Conservation (phyloP, 2,113 vertebrate genomes). For the Melanocharis versteri region DNA sequence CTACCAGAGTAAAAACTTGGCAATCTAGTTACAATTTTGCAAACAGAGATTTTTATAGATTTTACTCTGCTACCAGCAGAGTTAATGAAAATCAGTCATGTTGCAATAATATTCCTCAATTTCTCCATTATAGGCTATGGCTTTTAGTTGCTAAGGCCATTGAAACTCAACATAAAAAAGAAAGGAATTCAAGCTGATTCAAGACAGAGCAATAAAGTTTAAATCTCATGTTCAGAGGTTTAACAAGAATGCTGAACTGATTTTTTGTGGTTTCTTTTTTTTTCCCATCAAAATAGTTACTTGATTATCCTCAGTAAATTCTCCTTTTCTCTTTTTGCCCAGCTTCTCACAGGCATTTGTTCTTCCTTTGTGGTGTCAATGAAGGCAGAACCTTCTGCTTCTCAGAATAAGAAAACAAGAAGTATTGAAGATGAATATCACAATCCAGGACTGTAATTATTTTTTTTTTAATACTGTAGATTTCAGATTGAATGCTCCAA, state of each 20-base stretch:
- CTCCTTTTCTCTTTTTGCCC: background rate
- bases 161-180: background rate
- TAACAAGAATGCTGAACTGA: background rate
- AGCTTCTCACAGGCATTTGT: background rate
- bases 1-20: background rate
- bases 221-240: background rate
- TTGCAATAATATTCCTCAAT: background rate
- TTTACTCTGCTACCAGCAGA: background rate
- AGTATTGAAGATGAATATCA: background rate
- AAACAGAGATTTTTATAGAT: background rate
- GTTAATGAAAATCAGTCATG: background rate
- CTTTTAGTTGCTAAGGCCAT: background rate
- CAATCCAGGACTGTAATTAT: background rate
- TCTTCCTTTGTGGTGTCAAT: background rate
- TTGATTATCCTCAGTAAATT: background rate
- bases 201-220: background rate
- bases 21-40: background rate
- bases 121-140: background rate
- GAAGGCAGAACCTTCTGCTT: background rate
- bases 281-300: background rate
- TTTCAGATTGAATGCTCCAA: background rate
- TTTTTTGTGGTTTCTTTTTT: background rate
- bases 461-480: fast-evolving
- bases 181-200: background rate
- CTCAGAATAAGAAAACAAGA: background rate